Conservation (phyloP, 2,113 vertebrate genomes). For the Vidua macroura region DNA sequence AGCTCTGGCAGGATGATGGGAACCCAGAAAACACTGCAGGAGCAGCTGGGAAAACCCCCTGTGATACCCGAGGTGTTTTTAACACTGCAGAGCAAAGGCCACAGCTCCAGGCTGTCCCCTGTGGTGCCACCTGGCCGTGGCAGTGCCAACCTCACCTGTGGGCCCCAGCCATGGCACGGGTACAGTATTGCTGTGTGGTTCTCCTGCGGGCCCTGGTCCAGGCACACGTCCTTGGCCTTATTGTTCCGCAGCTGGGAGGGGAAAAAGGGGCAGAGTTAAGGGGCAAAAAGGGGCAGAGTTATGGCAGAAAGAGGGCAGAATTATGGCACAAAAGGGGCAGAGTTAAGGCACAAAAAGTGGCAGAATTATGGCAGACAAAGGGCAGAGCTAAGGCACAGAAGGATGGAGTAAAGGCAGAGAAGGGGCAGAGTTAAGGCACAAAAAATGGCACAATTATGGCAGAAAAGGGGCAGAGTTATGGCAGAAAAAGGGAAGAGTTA, state of each 20-base stretch:
- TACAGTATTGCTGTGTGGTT: conserved; percentile 95
- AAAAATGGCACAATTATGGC: neutral
- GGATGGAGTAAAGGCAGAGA: accelerated
- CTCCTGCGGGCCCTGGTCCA: conserved; percentile 92
- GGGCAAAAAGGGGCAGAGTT: neutral
- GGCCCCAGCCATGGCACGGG: conserved; percentile 93
- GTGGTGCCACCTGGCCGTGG: neutral
- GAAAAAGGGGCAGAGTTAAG: conserved; percentile 26
- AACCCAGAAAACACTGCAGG: neutral
- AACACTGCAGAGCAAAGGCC: neutral
- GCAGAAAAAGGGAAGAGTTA: neutral
- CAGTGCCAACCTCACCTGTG: conserved; percentile 82
- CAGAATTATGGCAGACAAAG: neutral
- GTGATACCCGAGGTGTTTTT: neutral
- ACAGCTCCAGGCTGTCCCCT: neutral
- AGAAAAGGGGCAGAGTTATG: neutral
- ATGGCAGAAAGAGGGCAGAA: accelerated
- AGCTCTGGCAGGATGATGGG: neutral
- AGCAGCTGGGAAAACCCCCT: neutral
- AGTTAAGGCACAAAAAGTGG: neutral
- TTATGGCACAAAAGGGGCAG: neutral
- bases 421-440: neutral
- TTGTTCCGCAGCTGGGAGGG: conserved; percentile 87
- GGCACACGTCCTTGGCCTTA: conserved; percentile 89
- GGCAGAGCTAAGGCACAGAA: neutral